phyloP scores from a whole-genome alignment of 1,140 invertebrate genomes.

The Zaprionus camerounensis region DNA sequence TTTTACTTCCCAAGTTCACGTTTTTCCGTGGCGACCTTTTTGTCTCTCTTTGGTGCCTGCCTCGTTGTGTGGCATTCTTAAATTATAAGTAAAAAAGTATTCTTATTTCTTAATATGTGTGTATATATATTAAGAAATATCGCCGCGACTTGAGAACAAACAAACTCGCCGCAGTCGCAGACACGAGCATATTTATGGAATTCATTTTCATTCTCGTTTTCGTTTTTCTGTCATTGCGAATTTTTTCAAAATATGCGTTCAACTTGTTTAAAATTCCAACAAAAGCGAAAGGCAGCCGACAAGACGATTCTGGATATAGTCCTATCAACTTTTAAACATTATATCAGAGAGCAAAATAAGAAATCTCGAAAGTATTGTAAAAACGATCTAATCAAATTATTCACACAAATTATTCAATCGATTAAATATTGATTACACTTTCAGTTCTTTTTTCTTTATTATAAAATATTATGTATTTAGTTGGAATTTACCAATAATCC shows the following conservation, averaged over 20 bases:
- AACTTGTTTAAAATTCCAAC: conserved; percentile 37
- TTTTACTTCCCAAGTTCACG: conserved; percentile 53
- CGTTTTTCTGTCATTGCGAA: conserved; percentile 19
- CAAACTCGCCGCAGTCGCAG: conserved; percentile 36
- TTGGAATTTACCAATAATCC: neutral
- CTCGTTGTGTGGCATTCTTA: conserved; percentile 51
- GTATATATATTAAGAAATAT: conserved; percentile 43
- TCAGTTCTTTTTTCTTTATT: neutral
- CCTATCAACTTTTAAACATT: neutral
- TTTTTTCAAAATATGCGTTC: conserved; percentile 9
- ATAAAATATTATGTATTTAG: conserved; percentile 14
- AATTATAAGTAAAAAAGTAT: conserved; percentile 11
- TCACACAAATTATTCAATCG: neutral
- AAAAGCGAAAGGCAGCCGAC: conserved; percentile 13
- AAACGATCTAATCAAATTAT: neutral
- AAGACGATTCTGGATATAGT: neutral
- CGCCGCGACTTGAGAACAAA: conserved; percentile 24
- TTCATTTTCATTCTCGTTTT: conserved; percentile 24
- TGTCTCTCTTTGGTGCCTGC: conserved; percentile 22
- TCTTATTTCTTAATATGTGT: too few relatives aligned
- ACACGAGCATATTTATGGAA: conserved; percentile 42
- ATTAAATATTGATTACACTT: neutral
- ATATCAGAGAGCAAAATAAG: neutral
- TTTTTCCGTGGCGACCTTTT: conserved; percentile 48
- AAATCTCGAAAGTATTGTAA: neutral